These are phyloP conservation scores for Myrmecophaga tridactyla DNA, from an alignment of 2,113 vertebrate species.

Conservation along the genomic window DNA sequence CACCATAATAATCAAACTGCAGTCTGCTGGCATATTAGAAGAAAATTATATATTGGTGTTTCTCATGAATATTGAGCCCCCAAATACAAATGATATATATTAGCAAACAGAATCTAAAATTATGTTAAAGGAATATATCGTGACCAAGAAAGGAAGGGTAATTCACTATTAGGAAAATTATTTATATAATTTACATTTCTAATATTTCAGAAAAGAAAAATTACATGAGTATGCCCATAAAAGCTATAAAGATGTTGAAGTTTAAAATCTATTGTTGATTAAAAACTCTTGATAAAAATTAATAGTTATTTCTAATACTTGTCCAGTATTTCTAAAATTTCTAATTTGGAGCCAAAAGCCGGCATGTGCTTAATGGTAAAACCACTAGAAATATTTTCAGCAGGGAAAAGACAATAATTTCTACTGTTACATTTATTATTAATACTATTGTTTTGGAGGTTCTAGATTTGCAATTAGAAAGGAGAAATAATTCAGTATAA, in stretches of 20 bases:
- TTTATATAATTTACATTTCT: not conserved
- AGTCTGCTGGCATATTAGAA: not conserved
- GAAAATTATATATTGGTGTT: not conserved
- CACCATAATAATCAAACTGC: not conserved
- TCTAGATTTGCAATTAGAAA: not conserved
- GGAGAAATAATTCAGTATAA: not conserved
- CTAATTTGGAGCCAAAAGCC: constrained; percentile 1
- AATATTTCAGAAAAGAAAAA: not conserved
- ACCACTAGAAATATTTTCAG: constrained; percentile 24
- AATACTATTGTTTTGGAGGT: not conserved
- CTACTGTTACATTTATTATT: not conserved
- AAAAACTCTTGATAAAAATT: constrained; percentile 20
- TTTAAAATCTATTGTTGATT: not conserved
- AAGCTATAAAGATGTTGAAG: not conserved
- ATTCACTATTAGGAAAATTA: not conserved
- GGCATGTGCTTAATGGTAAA: not conserved
- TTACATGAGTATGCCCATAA: not conserved
- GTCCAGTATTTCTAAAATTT: too few relatives aligned
- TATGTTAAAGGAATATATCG: not conserved
- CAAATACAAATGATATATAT: not conserved
- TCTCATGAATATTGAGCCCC: not conserved
- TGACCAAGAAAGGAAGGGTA: not conserved
- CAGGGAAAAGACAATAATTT: not conserved
- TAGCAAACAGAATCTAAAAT: not conserved
- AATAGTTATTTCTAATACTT: not conserved